phyloP scores from a whole-genome alignment of 2,888 invertebrate species.

The Drosophila neonasuta region DNA sequence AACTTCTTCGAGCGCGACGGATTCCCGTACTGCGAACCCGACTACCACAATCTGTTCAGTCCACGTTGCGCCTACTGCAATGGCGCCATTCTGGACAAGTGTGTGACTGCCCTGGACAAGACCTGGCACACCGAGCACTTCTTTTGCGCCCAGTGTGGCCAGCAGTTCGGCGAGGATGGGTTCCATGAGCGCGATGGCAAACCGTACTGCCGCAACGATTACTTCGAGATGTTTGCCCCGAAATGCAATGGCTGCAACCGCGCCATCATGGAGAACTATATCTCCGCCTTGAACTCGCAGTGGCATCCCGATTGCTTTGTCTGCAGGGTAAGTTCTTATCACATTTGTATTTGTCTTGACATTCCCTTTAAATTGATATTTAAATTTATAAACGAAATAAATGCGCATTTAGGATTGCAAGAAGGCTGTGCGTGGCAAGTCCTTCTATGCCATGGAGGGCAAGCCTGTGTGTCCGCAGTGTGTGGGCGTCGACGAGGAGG shows the following conservation, averaged over 20 bases:
- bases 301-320: constrained; percentile 99
- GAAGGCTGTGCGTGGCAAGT: constrained; percentile 95
- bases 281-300: constrained; percentile 97
- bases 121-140: constrained; percentile 99
- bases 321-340: constrained; percentile 91
- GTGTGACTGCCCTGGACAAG: constrained; percentile 97
- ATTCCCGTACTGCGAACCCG: constrained; percentile 98
- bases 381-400: constrained; percentile 41
- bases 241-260: constrained; percentile 98
- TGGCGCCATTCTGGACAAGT: constrained; percentile 99
- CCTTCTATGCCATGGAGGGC: constrained; percentile 98
- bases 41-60: constrained; percentile 99
- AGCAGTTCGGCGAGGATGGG: constrained; percentile 98
- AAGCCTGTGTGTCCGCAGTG: constrained; percentile 97
- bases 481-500: constrained; percentile 95
- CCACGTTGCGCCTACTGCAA: constrained; percentile 99
- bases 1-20: constrained; percentile 99
- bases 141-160: constrained; percentile 98
- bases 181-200: constrained; percentile 98
- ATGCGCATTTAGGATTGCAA: constrained; percentile 91
- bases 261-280: constrained; percentile 98
- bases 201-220: constrained; percentile 97
- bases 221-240: constrained; percentile 98
- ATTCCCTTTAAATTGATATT: constrained; percentile 9
- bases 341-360: background rate